Evolutionary conservation across 2,113 vertebrate species (phyloP), one percentile per base, ranked within the genome.

Genomic region (Myotis brandtii): DNA sequence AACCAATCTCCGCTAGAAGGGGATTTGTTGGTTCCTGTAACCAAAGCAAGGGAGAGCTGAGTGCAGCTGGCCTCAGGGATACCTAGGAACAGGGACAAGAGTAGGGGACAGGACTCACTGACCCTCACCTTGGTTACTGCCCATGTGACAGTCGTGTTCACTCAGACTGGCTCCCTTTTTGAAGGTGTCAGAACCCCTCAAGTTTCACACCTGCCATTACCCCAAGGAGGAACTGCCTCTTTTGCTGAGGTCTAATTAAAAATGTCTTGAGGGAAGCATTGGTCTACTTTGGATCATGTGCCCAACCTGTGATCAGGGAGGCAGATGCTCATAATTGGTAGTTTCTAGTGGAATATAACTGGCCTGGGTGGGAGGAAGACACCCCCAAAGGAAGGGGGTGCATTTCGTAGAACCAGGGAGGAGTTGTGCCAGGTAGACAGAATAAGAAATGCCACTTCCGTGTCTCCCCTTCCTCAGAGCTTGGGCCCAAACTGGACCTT

Each of bases 21-120:
- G 17, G 27, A 54, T 37, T 83, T 91, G n/a, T 81, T 72, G 34
- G 37, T 75, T 81, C n/a, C 70, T 84, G 17, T 92, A 90, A 89
- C 16, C 56, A 83, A 70, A 79, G 59, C 56, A 56, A 86, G 23
- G 14, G 52, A 20, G 1, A 9, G 16, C 18, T 20, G 16, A 46
- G 43, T 37, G 6, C 25, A 66, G 64, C 50, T 73, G 80, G 66
- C 30, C 40, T 86, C 16, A 27, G 76, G 66, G 90, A 84, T 75
- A 81, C 20, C 17, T 80, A 56, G 64, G 2, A 46, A 64, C 11
- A 25, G 54, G 81, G 43, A 40, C 69, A 20, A 54, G 34, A 86
- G 12, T 46, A n/a, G 62, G 20, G 21, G 17, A 27, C 5, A 80
- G 18, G 40, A 18, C 30, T 82, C 5, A 4, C 46, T 37, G 10